Evolutionary conservation across 2,888 invertebrate species (phyloP).

Genomic region (Junonia oenone): DNA sequence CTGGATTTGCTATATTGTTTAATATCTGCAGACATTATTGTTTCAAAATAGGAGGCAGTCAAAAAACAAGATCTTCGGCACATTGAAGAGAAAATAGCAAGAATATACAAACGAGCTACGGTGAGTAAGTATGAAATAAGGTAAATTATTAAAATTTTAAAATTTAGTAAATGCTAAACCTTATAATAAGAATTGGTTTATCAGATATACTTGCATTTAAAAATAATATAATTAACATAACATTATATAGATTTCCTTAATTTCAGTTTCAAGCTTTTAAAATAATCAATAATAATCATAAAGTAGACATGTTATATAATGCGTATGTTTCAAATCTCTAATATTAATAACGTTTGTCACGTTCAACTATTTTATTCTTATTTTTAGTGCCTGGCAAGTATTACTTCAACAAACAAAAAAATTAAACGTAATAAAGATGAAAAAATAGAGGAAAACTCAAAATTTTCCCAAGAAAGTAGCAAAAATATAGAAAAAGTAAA

Average conservation of each 20-base stretch:
- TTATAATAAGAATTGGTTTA: no score
- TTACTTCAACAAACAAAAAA: constrained; percentile 10
- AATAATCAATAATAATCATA: no score
- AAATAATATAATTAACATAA: no score
- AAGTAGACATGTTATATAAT: no score
- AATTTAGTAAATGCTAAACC: neutral
- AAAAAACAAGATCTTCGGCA: constrained; percentile 53
- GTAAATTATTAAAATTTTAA: neutral
- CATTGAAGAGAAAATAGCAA: constrained; percentile 56
- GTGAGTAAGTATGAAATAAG: constrained; percentile 39
- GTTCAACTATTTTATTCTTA: no score
- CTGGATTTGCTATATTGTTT: neutral
- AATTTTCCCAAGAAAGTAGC: neutral
- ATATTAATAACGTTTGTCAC: no score
- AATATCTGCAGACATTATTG: neutral
- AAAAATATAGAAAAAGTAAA: neutral
- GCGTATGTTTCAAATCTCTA: no score
- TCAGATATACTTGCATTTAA: no score
- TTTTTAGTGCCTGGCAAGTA: constrained; percentile 17
- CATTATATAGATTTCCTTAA: no score
- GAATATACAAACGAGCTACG: constrained; percentile 44
- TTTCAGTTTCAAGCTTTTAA: no score
- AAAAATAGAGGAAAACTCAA: constrained; percentile 10
- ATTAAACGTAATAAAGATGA: constrained; percentile 8
- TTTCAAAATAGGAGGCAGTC: constrained; percentile 42